Percentiles rank a stretch among this genome's conserved stretches.
Evolutionary conservation across 1,140 invertebrate genomes (phyloP).

Genomic region (Drosophila nannoptera): DNA sequence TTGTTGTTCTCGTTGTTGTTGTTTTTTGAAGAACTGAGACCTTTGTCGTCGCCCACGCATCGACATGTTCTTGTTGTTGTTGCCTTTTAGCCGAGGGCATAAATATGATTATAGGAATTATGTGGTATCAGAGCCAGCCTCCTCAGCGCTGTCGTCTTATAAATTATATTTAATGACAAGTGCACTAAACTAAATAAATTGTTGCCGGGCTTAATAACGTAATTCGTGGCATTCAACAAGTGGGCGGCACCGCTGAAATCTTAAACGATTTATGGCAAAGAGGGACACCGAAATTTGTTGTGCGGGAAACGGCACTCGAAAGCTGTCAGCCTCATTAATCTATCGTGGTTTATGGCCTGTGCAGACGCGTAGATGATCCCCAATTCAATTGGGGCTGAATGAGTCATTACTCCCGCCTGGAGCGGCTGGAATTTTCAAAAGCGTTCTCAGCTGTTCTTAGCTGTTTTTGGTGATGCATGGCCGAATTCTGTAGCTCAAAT

Average conservation of each 20-base stretch:
- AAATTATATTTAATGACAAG: constrained; percentile 75
- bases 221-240: constrained; percentile 55
- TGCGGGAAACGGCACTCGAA: background rate
- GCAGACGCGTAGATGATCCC: constrained; percentile 25
- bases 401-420: constrained; percentile 28
- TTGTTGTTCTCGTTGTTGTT: background rate
- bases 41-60: constrained; percentile 49
- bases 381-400: constrained; percentile 35
- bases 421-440: constrained; percentile 12
- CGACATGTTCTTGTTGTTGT: constrained; percentile 9
- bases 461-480: constrained; percentile 7
- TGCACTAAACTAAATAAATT: constrained; percentile 75
- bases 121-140: constrained; percentile 17
- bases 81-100: constrained; percentile 15
- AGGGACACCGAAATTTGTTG: constrained; percentile 23
- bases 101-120: constrained; percentile 54
- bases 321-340: constrained; percentile 40
- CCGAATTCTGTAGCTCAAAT: constrained; percentile 17
- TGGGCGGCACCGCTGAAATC: constrained; percentile 52
- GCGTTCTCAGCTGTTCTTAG: constrained; percentile 27
- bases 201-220: constrained; percentile 65
- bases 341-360: constrained; percentile 39
- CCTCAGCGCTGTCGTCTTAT: constrained; percentile 43
- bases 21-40: constrained; percentile 18
- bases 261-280: constrained; percentile 62